phyloP scores from a whole-genome alignment of 2,797 vertebrate genomes.

The Eupleurogrammus muticus region DNA sequence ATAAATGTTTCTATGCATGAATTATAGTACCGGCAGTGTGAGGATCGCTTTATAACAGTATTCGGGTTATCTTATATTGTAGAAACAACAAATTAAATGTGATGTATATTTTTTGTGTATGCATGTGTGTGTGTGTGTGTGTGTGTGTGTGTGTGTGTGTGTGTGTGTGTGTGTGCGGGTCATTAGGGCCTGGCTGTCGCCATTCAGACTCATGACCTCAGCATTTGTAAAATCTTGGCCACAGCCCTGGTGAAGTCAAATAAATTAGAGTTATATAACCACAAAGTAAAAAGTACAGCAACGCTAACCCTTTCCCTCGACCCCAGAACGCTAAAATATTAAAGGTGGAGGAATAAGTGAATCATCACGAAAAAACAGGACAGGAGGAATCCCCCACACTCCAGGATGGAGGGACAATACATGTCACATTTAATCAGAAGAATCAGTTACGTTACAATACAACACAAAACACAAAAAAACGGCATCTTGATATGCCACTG shows the following conservation, averaged over 20 bases:
- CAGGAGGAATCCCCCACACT: background rate
- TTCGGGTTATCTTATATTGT: no score
- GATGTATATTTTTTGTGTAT: no score
- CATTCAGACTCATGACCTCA: background rate
- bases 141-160: no score
- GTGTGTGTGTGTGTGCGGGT: background rate
- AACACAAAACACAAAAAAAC: conserved; percentile 10
- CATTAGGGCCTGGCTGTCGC: background rate
- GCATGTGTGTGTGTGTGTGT: no score
- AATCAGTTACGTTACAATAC: background rate
- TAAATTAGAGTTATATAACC: background rate
- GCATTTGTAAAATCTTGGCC: no score
- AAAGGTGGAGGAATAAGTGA: background rate
- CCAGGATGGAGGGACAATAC: background rate
- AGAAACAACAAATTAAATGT: no score
- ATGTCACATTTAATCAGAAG: conserved; percentile 5
- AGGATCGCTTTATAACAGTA: no score
- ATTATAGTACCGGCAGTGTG: no score
- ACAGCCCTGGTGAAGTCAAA: background rate
- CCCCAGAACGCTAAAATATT: background rate
- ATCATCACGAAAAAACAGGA: conserved; percentile 4
- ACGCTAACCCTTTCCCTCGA: background rate
- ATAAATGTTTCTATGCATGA: background rate
- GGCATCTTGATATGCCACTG: no score
- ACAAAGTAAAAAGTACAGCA: background rate